Percentiles rank a stretch among this genome's conserved stretches.
phyloP scores from a whole-genome alignment of 2,797 vertebrate genomes.

The Hybognathus amarus region DNA sequence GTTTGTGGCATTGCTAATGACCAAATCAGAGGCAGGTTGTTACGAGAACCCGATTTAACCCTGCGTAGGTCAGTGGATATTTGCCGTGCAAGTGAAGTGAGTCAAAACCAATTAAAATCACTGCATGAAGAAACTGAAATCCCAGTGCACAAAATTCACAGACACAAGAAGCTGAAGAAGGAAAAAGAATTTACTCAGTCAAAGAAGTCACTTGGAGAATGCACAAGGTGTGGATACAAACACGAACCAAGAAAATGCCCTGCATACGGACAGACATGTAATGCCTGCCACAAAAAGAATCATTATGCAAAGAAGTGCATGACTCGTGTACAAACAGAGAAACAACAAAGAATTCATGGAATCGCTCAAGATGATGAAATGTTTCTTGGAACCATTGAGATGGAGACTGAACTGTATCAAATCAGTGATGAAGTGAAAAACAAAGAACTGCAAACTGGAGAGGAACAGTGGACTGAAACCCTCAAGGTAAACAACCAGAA shows the following conservation, averaged over 20 bases:
- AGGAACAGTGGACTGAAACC: neutral
- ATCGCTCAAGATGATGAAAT: neutral
- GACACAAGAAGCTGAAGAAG: too few species aligned
- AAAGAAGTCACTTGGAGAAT: too few species aligned
- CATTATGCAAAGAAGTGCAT: neutral
- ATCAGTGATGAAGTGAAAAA: neutral
- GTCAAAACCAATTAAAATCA: neutral
- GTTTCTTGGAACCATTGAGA: neutral
- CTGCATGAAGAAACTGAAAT: neutral
- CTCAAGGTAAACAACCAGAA: neutral
- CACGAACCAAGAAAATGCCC: neutral
- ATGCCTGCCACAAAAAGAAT: constrained; percentile 1
- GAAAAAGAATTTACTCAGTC: too few species aligned
- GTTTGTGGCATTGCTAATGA: neutral
- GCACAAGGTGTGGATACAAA: neutral
- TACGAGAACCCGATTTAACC: neutral
- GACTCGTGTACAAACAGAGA: neutral
- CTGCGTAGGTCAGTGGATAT: neutral
- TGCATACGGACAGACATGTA: neutral
- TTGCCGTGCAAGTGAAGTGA: neutral
- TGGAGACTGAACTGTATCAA: neutral
- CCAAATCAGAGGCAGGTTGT: neutral
- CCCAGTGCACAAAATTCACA: too few species aligned
- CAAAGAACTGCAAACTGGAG: neutral
- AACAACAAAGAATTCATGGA: neutral